A percentile compares a stretch with the other conserved stretches of the same genome.
Evolutionary conservation across 2,113 vertebrate species (phyloP).

Genomic region (Heterotis niloticus): DNA sequence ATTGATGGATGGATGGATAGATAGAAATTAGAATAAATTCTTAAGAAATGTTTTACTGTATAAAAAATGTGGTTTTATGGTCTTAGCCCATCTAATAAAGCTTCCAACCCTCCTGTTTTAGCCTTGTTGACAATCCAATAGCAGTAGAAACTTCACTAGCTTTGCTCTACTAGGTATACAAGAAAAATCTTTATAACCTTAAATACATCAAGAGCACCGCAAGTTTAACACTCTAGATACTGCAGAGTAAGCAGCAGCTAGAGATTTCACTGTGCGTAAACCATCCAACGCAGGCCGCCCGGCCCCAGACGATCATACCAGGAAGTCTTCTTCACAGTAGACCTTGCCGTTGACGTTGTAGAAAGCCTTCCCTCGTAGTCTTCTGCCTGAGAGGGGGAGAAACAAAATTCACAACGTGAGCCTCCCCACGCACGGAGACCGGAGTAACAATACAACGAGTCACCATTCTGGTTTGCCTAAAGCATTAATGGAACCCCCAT

Average conservation of each 20-base stretch:
- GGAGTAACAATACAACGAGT: neutral
- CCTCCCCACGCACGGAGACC: neutral
- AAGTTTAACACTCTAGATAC: neutral
- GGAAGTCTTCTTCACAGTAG: conserved; percentile 84
- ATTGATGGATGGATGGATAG: neutral
- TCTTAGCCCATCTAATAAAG: conserved; percentile 44
- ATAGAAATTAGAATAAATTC: neutral
- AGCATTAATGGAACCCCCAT: neutral
- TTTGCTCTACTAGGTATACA: conserved; percentile 7
- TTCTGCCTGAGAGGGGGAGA: conserved; percentile 64
- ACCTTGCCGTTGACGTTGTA: conserved; percentile 79
- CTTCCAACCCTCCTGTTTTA: conserved; percentile 43
- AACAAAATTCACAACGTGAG: conserved; percentile 3
- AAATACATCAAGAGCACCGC: neutral
- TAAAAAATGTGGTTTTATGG: conserved; percentile 29
- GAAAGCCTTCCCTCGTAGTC: conserved; percentile 78
- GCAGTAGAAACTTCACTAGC: neutral
- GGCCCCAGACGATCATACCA: conserved; percentile 66
- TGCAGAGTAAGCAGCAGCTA: neutral
- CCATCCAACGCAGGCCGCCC: neutral
- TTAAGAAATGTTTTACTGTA: neutral
- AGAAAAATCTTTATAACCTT: neutral
- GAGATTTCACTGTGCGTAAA: too few species aligned
- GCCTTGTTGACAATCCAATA: conserved; percentile 45
- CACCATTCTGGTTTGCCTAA: neutral